Base-by-base conservation (phyloP, 2,113 vertebrate species). In the Calonectris borealis region DNA sequence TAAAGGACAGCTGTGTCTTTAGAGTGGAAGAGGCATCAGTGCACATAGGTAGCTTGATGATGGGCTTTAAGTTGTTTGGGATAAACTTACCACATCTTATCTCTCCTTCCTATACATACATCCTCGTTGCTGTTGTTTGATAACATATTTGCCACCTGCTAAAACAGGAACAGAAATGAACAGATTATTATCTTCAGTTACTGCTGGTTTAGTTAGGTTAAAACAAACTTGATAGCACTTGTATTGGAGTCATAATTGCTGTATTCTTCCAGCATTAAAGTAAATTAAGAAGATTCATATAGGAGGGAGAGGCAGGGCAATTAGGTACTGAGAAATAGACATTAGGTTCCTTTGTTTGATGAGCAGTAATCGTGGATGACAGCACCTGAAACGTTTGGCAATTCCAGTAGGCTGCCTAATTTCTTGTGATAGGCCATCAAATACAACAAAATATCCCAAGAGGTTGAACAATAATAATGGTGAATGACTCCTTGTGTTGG, bases 401-500 rank as follows among this genome's bases (percentile, higher is more conserved):
- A 5, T 97, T 97, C 84, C 52, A 86, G 19, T 62, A 81, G 58
- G 55, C 73, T 95, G 70, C 80, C 51, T 90, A 72, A 90, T 96
- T 95, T 96, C 92, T 94, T 96, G 69, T 94, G 81, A 93, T 89
- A 86, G 87, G 49, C 84, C 60, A 96, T 98, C 84, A 95, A 84
- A 84, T 89, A 48, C 68, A 58, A 86, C 83, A 81, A 38, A 90
- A 32, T 36, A 49, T 90, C 76, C 54, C 36, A 66, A 9, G 66
- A 92, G 34, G 73, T 73, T 82, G 51, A 68, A 69, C 65, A 42
- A 51, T 80, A 51, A 32, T 61, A 91, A 86, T 55, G 64, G 79
- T 75, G 88, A 97, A 92, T 92, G 58, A 93, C 70, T 97, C 38
- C 87, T 97, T 96, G 91, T 88, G 69, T 72, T 16, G 9, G 54